Evolutionary conservation across 2,797 vertebrate species (phyloP).

Genomic region (Oreochromis grahami): DNA sequence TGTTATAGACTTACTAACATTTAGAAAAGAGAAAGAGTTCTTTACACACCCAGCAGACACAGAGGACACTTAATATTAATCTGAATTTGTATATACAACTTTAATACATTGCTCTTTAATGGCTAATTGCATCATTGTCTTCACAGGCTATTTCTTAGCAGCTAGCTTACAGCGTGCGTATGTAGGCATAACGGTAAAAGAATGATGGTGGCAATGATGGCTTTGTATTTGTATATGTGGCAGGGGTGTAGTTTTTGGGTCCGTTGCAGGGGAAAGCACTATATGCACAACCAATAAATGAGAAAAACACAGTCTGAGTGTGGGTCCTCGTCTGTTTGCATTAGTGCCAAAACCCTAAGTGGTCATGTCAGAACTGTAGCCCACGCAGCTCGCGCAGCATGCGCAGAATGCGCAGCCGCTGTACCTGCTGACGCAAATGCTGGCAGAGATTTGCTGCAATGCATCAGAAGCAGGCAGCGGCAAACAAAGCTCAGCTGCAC

Average conservation of each 20-base stretch:
- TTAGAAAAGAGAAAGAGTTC: neutral
- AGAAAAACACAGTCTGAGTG: neutral
- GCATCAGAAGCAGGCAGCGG: neutral
- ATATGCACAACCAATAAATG: neutral
- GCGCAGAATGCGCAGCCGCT: neutral
- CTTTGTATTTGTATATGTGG: neutral
- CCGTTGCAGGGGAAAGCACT: neutral
- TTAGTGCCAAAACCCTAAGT: neutral
- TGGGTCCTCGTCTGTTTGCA: neutral
- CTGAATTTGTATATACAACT: neutral
- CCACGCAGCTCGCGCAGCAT: fast-evolving
- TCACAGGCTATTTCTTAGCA: neutral
- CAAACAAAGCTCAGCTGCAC: neutral
- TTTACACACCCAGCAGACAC: neutral
- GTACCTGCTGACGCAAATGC: neutral
- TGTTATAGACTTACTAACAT: neutral
- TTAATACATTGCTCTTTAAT: neutral
- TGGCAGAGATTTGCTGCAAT: neutral
- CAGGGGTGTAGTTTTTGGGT: fast-evolving
- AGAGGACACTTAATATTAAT: neutral
- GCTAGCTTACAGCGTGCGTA: fast-evolving
- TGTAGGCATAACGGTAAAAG: neutral
- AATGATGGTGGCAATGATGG: neutral
- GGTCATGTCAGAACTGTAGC: neutral
- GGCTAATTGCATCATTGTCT: neutral